Evolutionary conservation across 2,888 invertebrate genomes (phyloP).

Genomic region (Dasypogon diadema): DNA sequence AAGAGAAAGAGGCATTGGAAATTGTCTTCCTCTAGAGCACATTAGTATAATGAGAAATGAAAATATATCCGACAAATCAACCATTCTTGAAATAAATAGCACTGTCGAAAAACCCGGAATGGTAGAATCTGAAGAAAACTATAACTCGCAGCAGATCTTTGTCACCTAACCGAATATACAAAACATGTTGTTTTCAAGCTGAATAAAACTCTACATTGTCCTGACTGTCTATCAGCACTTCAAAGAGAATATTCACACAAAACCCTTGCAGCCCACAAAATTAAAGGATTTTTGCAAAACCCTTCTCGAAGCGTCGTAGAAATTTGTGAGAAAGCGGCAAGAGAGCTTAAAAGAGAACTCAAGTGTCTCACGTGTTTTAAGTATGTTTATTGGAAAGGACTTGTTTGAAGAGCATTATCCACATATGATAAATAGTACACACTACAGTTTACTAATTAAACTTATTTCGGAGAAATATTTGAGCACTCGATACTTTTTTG

Average conservation of each 20-base stretch:
- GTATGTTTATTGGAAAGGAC: not conserved
- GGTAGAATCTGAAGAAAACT: not conserved
- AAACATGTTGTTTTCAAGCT: conserved; percentile 6
- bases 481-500: not conserved
- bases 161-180: not conserved
- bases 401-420: not conserved
- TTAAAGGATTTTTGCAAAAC: not conserved
- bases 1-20: conserved; percentile 23
- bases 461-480: conserved; percentile 8
- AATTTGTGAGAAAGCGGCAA: not conserved
- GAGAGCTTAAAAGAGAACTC: not conserved
- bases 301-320: not conserved
- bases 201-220: not conserved
- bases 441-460: conserved; percentile 4
- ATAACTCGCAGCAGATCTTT: not conserved
- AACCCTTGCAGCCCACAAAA: not conserved
- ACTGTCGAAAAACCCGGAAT: not conserved
- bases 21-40: conserved; percentile 1
- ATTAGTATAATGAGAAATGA: not conserved
- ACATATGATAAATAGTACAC: no score
- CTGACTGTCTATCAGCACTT: not conserved
- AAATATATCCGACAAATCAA: not conserved
- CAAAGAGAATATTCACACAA: not conserved
- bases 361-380: not conserved
- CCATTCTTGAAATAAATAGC: not conserved